Evolutionary conservation across 2,888 invertebrate species (phyloP), one percentile per base, ranked within the genome.

Genomic region (Uloborus plumipes): DNA sequence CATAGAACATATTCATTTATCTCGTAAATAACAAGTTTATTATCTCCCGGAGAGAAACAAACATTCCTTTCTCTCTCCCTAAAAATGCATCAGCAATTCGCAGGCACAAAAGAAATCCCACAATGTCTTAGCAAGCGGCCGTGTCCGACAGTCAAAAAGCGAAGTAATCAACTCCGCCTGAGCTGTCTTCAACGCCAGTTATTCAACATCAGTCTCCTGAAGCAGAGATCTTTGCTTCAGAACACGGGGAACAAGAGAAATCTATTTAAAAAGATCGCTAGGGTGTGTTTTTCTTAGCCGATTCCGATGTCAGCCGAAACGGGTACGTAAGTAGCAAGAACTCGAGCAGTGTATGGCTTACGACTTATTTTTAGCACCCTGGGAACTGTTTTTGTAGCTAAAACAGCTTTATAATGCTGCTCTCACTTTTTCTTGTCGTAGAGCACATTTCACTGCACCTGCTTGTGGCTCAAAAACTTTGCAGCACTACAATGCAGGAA

Each of bases 301-400:
- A 70, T 70, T 70, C 77, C 20, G 62, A 62, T 71, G 79, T 80
- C 79, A 80, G 67, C 73, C 72, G 79, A 53, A 73, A 73, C 70
- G 71, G 26, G 77, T 62, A 71, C 71, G n/a, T 51, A 47, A 73
- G 78, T 66, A 71, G 71, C 64, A 72, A 65, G 73, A 69, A 62
- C 49, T 26, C 51, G 67, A 15, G 55, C 39, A 51, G 39, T 55
- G 16, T 22, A 16, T 39, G 16, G 53, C 51, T 31, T 22, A 18
- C 51, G 51, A 26, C 20, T 55, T 80, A 80, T 80, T 80, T 80
- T 67, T 66, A 67, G 79, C 26, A 20, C 59, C 53, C 69, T 67
- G 65, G 73, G 69, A 62, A 67, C 61, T 80, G 79, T 79, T 79
- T 73, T 67, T 62, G 67, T 64, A 51, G 49, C 72, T 79, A 59